Conservation (phyloP, 2,888 invertebrate genomes). For the Colletes collaris region DNA sequence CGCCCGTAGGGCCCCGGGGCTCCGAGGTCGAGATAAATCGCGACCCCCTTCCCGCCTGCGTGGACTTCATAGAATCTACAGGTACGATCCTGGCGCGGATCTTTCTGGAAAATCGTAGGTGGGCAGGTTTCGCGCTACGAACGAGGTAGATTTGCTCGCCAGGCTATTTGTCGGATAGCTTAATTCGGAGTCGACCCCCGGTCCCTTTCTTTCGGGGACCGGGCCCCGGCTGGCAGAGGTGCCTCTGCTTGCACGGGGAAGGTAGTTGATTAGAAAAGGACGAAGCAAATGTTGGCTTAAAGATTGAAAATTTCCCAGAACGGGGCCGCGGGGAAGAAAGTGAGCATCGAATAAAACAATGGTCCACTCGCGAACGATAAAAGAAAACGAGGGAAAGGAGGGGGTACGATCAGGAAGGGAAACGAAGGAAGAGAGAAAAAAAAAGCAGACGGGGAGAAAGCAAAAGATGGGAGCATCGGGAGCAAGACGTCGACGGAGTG, state of each 20-base stretch:
- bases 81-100: slow-evolving; percentile 38
- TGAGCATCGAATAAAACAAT: slow-evolving; percentile 32
- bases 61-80: slow-evolving; percentile 57
- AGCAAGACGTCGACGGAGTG: slow-evolving; percentile 67
- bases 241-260: no score
- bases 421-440: slow-evolving; percentile 8
- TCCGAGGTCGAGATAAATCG: slow-evolving; percentile 68
- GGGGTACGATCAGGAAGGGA: slow-evolving; percentile 25
- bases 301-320: not conserved
- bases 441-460: slow-evolving; percentile 31
- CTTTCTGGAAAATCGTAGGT: slow-evolving; percentile 71
- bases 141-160: slow-evolving; percentile 10
- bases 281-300: no score
- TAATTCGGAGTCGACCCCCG: slow-evolving; percentile 15
- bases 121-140: slow-evolving; percentile 47
- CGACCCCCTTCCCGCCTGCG: slow-evolving; percentile 22
- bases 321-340: not conserved
- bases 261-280: no score
- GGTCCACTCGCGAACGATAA: slow-evolving; percentile 1
- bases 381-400: not conserved
- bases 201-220: not conserved
- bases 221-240: no score
- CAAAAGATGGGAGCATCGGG: slow-evolving; percentile 25
- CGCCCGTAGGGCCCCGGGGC: slow-evolving; percentile 42
- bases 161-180: slow-evolving; percentile 42